These are phyloP conservation scores for Xiphias gladius DNA, from an alignment of 2,113 vertebrate species.

Conservation along the genomic window DNA sequence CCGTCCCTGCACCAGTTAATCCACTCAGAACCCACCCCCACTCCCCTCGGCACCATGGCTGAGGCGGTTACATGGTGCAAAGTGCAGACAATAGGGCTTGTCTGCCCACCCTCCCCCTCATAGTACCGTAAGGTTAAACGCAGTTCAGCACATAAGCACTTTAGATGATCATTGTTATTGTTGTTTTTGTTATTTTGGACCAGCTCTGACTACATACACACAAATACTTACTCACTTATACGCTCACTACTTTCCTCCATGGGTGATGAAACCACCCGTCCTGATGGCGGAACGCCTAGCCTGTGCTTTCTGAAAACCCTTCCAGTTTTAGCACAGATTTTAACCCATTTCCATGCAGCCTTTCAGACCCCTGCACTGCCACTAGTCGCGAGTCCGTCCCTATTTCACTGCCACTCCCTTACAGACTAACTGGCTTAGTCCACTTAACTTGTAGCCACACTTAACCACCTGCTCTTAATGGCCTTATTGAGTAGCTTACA, in stretches of 20 bases:
- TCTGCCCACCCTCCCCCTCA: conserved; percentile 19
- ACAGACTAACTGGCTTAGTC: conserved; percentile 50
- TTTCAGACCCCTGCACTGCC: conserved; percentile 21
- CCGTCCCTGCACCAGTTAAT: conserved; percentile 61
- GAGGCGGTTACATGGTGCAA: conserved; percentile 42
- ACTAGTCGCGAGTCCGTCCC: conserved; percentile 24
- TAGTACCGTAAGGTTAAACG: conserved; percentile 28
- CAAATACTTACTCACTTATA: background rate
- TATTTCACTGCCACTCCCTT: conserved; percentile 44
- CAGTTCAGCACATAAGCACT: conserved; percentile 12
- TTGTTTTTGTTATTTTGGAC: background rate
- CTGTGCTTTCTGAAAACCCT: conserved; percentile 8
- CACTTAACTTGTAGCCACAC: conserved; percentile 54
- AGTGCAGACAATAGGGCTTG: conserved; percentile 66
- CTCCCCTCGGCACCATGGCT: conserved; percentile 32
- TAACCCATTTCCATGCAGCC: conserved; percentile 56
- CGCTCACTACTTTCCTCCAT: background rate
- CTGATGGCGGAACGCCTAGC: background rate
- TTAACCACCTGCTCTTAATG: conserved; percentile 70
- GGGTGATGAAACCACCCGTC: background rate
- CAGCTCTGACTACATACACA: background rate
- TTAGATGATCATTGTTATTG: background rate
- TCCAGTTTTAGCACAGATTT: conserved; percentile 65
- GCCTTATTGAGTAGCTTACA: conserved; percentile 57
- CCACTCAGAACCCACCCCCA: conserved; percentile 48